Evolutionary conservation across 2,797 vertebrate genomes (phyloP).

Genomic region (Dromococcyx pavoninus): DNA sequence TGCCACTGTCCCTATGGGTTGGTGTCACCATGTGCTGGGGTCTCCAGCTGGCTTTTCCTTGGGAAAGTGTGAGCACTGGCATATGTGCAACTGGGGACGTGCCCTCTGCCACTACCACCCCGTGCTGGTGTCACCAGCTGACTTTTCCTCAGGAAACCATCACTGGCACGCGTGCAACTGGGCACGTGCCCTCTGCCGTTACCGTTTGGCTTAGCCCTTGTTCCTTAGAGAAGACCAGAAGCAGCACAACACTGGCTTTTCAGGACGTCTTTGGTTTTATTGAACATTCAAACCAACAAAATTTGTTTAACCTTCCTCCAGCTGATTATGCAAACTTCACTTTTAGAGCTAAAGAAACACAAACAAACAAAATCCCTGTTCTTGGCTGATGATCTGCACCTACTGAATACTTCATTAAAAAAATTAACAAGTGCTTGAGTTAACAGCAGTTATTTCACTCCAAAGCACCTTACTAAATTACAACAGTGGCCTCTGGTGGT

Average conservation of each 20-base stretch:
- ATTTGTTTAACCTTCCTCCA: not conserved
- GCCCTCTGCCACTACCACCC: too few species aligned
- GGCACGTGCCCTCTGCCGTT: not conserved
- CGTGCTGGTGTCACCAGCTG: not conserved
- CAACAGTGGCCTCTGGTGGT: constrained; percentile 58
- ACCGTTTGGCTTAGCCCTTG: not conserved
- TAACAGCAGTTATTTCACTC: fast-evolving
- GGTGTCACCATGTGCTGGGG: too few species aligned
- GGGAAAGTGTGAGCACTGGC: too few species aligned
- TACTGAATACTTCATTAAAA: not conserved
- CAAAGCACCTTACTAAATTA: not conserved
- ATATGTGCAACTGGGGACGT: too few species aligned
- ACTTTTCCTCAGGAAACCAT: fast-evolving
- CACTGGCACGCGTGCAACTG: fast-evolving
- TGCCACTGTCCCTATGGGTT: too few species aligned
- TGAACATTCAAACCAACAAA: not conserved
- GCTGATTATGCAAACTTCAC: not conserved
- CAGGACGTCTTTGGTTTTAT: not conserved
- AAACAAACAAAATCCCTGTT: not conserved
- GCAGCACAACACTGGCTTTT: too few species aligned
- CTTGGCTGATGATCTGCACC: not conserved
- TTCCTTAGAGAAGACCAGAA: not conserved
- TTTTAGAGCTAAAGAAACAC: not conserved
- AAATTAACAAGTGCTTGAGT: fast-evolving
- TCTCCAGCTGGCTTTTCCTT: not conserved